These are phyloP conservation scores for Pipra filicauda DNA, from an alignment of 2,113 vertebrate species.

Conservation along the genomic window DNA sequence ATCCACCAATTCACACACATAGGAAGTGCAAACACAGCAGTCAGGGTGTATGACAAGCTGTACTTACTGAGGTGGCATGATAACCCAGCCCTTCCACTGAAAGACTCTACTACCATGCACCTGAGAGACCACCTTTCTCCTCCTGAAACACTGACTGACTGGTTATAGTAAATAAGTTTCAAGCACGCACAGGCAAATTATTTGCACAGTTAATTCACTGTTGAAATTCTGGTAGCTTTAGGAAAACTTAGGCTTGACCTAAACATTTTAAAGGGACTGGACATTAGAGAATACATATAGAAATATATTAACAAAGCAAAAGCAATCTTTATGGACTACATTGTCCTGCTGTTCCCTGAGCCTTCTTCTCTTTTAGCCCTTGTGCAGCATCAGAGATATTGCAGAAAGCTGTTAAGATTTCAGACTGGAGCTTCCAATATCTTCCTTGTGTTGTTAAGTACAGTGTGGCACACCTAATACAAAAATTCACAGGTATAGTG, in stretches of 20 bases:
- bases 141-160: background rate
- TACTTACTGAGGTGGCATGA: background rate
- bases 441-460: background rate
- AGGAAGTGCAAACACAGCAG: background rate
- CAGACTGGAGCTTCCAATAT: background rate
- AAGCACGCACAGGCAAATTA: background rate
- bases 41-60: background rate
- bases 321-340: background rate
- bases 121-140: background rate
- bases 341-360: background rate
- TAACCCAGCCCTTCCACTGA: background rate
- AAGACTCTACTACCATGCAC: background rate
- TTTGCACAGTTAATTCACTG: background rate
- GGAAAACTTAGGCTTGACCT: background rate
- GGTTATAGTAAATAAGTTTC: background rate
- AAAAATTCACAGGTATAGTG: background rate
- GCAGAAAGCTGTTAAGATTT: background rate
- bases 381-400: background rate
- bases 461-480: background rate
- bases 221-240: background rate
- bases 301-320: background rate
- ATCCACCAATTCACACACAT: conserved; percentile 55
- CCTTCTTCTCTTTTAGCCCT: background rate
- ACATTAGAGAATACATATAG: background rate
- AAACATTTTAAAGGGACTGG: background rate